A percentile compares a stretch with the other conserved stretches of the same genome.
Evolutionary conservation across 2,113 vertebrate species (phyloP).

Genomic region (Fregetta grallaria): DNA sequence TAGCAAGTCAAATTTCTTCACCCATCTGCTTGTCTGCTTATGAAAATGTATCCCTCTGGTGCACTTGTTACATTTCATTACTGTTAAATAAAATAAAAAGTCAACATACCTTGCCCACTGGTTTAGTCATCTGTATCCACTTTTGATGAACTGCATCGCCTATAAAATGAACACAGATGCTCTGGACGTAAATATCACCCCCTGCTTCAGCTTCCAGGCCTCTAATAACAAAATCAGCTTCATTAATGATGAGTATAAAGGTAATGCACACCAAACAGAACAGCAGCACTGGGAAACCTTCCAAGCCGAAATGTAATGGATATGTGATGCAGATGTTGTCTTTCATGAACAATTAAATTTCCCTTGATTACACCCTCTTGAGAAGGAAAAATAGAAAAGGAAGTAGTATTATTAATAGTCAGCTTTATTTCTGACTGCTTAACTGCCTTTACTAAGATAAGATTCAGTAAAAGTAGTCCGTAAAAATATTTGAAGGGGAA

Average conservation of each 20-base stretch:
- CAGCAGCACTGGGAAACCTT: neutral
- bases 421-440: neutral
- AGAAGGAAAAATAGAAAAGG: neutral
- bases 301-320: constrained; percentile 5
- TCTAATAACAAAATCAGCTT: neutral
- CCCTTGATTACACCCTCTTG: neutral
- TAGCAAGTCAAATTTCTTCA: constrained; percentile 55
- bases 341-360: constrained; percentile 45
- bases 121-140: neutral
- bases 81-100: constrained; percentile 25
- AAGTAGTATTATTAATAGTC: neutral
- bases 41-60: constrained; percentile 45
- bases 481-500: neutral
- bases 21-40: constrained; percentile 59
- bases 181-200: neutral
- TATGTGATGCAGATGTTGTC: neutral
- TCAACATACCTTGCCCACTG: constrained; percentile 2
- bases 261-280: neutral
- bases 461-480: neutral
- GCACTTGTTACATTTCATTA: constrained; percentile 44
- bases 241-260: neutral
- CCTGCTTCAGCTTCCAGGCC: neutral
- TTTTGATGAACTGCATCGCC: neutral
- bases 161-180: neutral
- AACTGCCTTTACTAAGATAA: neutral